Evolutionary conservation across 2,888 invertebrate genomes (phyloP), one percentile per base, ranked within the genome.

Genomic region (Rhamphomyia laevipes): DNA sequence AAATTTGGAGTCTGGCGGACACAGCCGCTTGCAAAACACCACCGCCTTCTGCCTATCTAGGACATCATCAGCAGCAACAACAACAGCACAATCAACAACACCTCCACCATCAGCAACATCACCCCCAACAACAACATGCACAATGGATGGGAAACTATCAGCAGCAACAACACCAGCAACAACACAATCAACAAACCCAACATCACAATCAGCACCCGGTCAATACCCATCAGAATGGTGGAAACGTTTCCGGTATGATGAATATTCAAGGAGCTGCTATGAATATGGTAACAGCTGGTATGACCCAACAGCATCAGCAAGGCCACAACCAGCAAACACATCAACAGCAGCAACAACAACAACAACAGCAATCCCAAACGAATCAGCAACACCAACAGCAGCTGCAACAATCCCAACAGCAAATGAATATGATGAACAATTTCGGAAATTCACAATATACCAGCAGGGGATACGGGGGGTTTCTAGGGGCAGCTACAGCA

Each of bases 11-110:
- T 46, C 71, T 92, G 63, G 92, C 92, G 55, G 92, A 92, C 70
- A 92, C 92, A 57, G 92, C 92, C 46, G 91, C 91, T 45, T 91
- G 90, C 72, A 92, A 92, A 72, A 91, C 91, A 46, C 92, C 91
- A 5, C 89, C 89, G 45, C 89, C 88, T 21, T 76, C 81, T 27
- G 63, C 62, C 70, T 76, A 56, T 56, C 57, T 50, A 79, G 56
- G 56, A 51, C 60, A 71, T 53, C 73, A 73, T 58, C 64, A 70
- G 65, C 61, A 64, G 44, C 68, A 62, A 45, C 60, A 67, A 46
- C 70, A 71, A 51, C 70, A 71, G 47, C 55, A 57, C 63, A 62
- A 66, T 45, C 70, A 63, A 46, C 63, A 70, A 52, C 69, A 70
- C 55, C 67, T 66, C 54, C 59, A 57, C 48, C 57, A 59, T 53